phyloP scores from a whole-genome alignment of 2,888 invertebrate species.

The Prostheceraeus crozeri region DNA sequence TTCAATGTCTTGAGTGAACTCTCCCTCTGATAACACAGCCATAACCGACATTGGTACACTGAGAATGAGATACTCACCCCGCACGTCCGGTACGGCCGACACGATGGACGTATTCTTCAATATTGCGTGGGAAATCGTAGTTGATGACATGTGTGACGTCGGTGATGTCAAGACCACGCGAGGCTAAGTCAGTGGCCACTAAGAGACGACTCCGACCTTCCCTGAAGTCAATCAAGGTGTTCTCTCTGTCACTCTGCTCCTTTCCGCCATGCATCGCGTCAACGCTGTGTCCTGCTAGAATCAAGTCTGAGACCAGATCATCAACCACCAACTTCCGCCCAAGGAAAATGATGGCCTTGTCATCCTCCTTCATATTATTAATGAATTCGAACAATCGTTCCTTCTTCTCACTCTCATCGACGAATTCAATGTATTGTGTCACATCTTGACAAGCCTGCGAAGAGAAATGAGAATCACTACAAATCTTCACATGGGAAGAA shows the following conservation, averaged over 20 bases:
- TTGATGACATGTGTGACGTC: constrained; percentile 71
- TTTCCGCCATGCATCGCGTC: constrained; percentile 79
- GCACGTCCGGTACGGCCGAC: constrained; percentile 92
- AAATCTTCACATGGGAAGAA: too few species aligned
- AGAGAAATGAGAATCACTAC: background rate
- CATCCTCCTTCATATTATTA: constrained; percentile 64
- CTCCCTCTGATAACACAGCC: too few species aligned
- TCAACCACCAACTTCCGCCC: constrained; percentile 73
- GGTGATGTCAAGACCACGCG: constrained; percentile 75
- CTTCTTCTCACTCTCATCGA: constrained; percentile 68
- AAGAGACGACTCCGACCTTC: constrained; percentile 71
- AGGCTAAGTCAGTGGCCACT: constrained; percentile 88
- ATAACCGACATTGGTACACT: too few species aligned
- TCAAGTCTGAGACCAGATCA: constrained; percentile 72
- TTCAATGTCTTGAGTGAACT: too few species aligned
- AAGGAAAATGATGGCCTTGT: constrained; percentile 83
- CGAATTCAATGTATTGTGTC: constrained; percentile 68
- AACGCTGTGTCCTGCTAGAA: constrained; percentile 54
- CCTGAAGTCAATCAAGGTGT: constrained; percentile 73
- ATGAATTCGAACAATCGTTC: constrained; percentile 66
- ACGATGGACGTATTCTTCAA: constrained; percentile 89
- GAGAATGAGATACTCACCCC: constrained; percentile 63
- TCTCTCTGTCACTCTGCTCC: constrained; percentile 58
- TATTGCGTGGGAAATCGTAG: constrained; percentile 82
- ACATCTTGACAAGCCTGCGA: constrained; percentile 73